Base-by-base conservation (phyloP, 2,888 invertebrate species). In the Agriotes lineatus region DNA sequence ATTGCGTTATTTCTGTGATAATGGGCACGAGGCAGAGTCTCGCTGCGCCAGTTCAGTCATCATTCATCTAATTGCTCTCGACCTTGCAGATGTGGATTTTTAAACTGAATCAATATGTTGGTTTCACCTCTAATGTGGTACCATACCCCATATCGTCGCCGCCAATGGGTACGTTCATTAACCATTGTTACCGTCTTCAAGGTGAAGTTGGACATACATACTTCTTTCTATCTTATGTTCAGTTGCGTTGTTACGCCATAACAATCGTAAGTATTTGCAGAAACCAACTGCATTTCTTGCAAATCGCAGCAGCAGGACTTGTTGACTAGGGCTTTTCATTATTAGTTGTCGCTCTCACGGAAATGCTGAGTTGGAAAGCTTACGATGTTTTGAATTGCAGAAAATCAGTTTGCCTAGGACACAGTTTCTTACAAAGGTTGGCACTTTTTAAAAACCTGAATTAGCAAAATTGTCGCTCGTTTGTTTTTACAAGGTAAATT, bases 401-500 rank as follows among this genome's bases (percentile, higher is more conserved):
- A 50, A 50, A 33, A 33, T 30, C 12, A n/a, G 19, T 52, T 33
- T 19, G 52, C 18, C 14, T 52, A 30, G 50, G 50, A 30, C 20
- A 52, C 14, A 18, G 50, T 33, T 52, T 30, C 30, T 14, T 12
- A 33, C 20, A 5, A 33, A 10, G 7, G 18, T 48, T 6, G 16
- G 9, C 7, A 6, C 14, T 50, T 19, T 44, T 50, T 50, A 50
- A 44, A 44, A n/a, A 44, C 25, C 25, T 30, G 10, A 30, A 16
- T 52, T 48, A 33, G 33, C 52, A 33, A 33, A 52, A 52, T 52
- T 52, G 33, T 33, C 33, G 52, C 52, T 52, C 6, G 6, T 33
- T 10, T 52, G 18, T 25, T 50, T 30, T n/a, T n/a, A n/a, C n/a
- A 50, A 50, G n/a, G 50, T 33, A 52, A 52, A 52, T 30, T 52